phyloP scores from a whole-genome alignment of 2,888 invertebrate genomes.

The Eupithecia abbreviata region DNA sequence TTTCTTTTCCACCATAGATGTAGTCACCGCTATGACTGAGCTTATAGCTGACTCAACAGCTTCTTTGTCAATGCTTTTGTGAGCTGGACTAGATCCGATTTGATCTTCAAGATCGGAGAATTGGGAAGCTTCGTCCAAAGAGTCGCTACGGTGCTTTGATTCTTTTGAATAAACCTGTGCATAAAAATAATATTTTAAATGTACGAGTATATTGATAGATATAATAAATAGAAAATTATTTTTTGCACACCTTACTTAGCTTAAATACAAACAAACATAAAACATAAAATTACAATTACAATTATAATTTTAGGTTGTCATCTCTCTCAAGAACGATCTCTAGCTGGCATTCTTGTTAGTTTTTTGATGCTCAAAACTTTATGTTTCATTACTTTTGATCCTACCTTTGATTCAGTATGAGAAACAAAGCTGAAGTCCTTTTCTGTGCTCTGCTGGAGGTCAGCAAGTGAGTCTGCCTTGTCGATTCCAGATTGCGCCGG shows the following conservation, averaged over 20 bases:
- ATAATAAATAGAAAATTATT: background rate
- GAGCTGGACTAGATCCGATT: conserved; percentile 73
- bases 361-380: background rate
- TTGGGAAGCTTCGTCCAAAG: conserved; percentile 78
- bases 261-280: background rate
- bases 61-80: conserved; percentile 61
- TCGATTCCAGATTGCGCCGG: conserved; percentile 70
- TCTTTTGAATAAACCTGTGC: conserved; percentile 74
- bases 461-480: conserved; percentile 76
- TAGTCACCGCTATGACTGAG: conserved; percentile 50
- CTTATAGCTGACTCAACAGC: conserved; percentile 44
- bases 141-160: conserved; percentile 79
- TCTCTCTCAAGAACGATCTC: background rate
- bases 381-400: background rate
- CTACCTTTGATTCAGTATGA: conserved; percentile 80
- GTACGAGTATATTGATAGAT: background rate
- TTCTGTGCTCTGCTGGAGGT: conserved; percentile 78
- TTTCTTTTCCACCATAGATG: conserved; percentile 46
- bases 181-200: background rate
- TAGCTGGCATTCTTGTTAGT: background rate
- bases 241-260: background rate
- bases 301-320: background rate
- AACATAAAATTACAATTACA: background rate
- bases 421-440: conserved; percentile 79
- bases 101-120: conserved; percentile 81